A percentile compares a stretch with the other conserved stretches of the same genome.
These are phyloP conservation scores for Aphelocoma californica DNA, from an alignment of 2,797 vertebrate genomes.

Conservation along the genomic window DNA sequence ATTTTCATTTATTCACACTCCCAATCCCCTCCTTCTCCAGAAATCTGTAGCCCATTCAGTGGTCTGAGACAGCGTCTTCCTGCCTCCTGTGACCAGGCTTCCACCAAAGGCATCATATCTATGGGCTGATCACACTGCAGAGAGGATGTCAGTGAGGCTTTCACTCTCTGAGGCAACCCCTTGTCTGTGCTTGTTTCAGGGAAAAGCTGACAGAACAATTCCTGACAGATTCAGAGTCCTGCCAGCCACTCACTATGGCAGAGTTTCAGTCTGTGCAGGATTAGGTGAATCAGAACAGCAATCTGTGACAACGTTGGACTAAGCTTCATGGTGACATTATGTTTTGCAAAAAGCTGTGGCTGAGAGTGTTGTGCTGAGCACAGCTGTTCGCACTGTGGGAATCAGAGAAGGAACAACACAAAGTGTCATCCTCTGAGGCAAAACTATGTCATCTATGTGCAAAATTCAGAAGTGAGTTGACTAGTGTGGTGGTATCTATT, in stretches of 20 bases:
- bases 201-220: not conserved
- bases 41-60: not conserved
- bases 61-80: not conserved
- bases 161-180: not conserved
- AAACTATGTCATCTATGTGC: not conserved
- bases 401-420: not conserved
- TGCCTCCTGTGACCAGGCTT: not conserved
- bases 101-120: not conserved
- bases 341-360: not conserved
- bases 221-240: not conserved
- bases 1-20: not conserved
- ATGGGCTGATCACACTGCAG: fast-evolving
- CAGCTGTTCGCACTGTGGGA: not conserved
- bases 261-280: not conserved
- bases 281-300: not conserved
- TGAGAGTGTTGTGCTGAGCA: fast-evolving
- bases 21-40: no score
- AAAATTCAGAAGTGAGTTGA: not conserved
- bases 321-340: fast-evolving
- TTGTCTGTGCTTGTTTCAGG: not conserved
- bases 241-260: not conserved
- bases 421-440: not conserved
- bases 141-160: not conserved
- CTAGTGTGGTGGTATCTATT: no score
- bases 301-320: fast-evolving